Base-by-base conservation (phyloP, 2,888 invertebrate genomes). In the Macrosiphum euphorbiae region DNA sequence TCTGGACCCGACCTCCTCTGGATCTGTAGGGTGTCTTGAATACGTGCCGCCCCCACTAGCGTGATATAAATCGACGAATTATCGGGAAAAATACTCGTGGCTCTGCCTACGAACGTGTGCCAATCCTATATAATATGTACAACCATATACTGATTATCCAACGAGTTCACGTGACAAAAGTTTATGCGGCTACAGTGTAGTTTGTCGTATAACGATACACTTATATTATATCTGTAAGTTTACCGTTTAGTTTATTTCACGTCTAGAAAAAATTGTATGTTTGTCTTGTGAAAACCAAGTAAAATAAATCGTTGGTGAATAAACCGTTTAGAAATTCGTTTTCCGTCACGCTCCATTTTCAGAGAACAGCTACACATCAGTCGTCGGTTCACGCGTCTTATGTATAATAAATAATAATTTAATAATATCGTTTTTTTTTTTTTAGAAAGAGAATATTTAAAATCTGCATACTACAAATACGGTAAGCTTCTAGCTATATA, bases 51-150 rank as follows among this genome's bases (percentile, higher is more conserved):
- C 50, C 50, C 61, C 35, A 8, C 44, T 47, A 85, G 28, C 90
- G 35, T 61, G 93, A 58, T 50, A 85, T 94, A 94, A 94, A 94
- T 86, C 90, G 93, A 90, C 61, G 90, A 94, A 90, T 94, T 94
- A 94, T 90, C 89, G 85, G 61, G 41, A 85, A 61, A 47, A 41
- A 61, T 86, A 67, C 50, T 50, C 47, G 5, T 78, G 35, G 78
- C 78, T 20, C 78, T 78, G 58, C 16, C 78, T 47, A 24, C 11
- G 41, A 44, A 84, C 89, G 89, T 58, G 85, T 7, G 78, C 78
- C 35, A 78, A 35, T 35, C 35, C 20, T 78, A 41, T 78, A 41
- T 35, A 35, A 78, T 78, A 41, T 35, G 35, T 78, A 20, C 35
- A 35, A 8, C 8, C 35, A 35, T 35, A 55, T 35, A 55, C 55